These are phyloP conservation scores for Drosophila gunungcola DNA, from an alignment of 1,140 invertebrate species.

Conservation along the genomic window DNA sequence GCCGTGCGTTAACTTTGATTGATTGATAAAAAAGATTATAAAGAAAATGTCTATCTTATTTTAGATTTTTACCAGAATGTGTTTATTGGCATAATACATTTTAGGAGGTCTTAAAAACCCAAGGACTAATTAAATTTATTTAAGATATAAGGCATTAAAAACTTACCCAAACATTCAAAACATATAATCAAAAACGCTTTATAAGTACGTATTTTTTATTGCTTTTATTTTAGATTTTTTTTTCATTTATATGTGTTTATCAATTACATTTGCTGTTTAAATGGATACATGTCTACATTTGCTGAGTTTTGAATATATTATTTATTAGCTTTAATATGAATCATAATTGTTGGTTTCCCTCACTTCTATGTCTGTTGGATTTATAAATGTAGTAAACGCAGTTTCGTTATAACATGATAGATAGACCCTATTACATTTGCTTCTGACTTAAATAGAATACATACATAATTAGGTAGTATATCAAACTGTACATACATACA, in stretches of 20 bases:
- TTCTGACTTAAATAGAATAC: conserved; percentile 46
- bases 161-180: conserved; percentile 1
- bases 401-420: conserved; percentile 74
- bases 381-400: conserved; percentile 83
- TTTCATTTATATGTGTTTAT: conserved; percentile 56
- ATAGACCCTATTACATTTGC: conserved; percentile 57
- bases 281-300: conserved; percentile 72
- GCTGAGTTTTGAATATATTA: conserved; percentile 61
- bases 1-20: conserved; percentile 18
- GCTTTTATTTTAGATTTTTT: conserved; percentile 44
- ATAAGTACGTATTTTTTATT: conserved; percentile 39
- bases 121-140: no score
- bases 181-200: background rate
- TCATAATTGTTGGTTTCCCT: conserved; percentile 38
- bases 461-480: conserved; percentile 46
- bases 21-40: conserved; percentile 21
- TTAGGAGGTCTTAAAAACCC: no score
- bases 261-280: conserved; percentile 79
- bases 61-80: background rate
- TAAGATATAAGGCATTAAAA: no score
- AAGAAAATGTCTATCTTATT: background rate
- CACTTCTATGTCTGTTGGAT: conserved; percentile 49
- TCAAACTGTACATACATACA: conserved; percentile 65
- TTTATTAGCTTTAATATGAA: conserved; percentile 57
- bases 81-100: no score